These are phyloP conservation scores for Hystrix cristata DNA, from an alignment of 2,113 vertebrate genomes.

Conservation along the genomic window DNA sequence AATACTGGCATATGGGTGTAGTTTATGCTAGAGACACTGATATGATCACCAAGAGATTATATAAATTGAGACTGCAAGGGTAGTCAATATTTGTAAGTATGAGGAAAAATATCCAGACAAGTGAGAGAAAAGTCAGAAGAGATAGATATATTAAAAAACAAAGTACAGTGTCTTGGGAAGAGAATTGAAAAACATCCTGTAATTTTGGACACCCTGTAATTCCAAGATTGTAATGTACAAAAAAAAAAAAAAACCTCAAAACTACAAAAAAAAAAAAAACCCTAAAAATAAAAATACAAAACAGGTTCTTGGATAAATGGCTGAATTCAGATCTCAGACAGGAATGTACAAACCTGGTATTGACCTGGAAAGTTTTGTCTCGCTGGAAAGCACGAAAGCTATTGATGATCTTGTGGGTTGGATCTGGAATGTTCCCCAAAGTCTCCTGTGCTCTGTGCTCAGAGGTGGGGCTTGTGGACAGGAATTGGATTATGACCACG, in stretches of 20 bases:
- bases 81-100: not conserved
- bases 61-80: not conserved
- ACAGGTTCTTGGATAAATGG: not conserved
- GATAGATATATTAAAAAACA: not conserved
- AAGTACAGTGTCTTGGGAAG: not conserved
- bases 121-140: not conserved
- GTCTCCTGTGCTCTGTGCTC: not conserved
- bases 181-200: not conserved
- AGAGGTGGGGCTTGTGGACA: not conserved
- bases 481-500: not conserved
- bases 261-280: not conserved
- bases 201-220: not conserved
- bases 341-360: not conserved
- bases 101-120: not conserved
- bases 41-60: not conserved
- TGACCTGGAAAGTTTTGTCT: not conserved
- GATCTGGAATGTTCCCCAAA: not conserved
- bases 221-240: not conserved
- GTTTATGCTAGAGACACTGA: not conserved
- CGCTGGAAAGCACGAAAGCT: not conserved
- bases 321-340: not conserved
- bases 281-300: not conserved
- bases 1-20: not conserved
- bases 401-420: no score
- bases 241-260: no score